Base-by-base conservation (phyloP, 2,797 vertebrate genomes). In the Melanotaenia maccullochi region DNA sequence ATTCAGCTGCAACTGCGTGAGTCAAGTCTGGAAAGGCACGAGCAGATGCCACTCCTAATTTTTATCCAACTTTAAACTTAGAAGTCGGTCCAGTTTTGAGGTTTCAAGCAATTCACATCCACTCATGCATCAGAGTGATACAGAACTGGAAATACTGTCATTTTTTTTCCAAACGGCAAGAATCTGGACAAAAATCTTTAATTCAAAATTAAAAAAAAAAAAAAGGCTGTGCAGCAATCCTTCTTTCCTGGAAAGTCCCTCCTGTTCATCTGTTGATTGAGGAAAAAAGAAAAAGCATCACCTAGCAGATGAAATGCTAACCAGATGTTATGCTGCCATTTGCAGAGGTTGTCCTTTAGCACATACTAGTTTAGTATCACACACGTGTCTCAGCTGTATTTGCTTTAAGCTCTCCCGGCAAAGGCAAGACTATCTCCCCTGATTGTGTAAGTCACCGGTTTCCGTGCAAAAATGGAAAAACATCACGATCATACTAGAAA, bases 321-420 rank as follows among this genome's bases (percentile, higher is more conserved):
- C 89, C 92, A 93, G 90, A 94, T 93, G 92, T 93, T 90, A 68
- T 78, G 76, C 82, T 56, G 84, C 82, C 76, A 78, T 75, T 78
- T 81, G 81, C 75, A 65, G 71, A 78, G 38, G 66, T 79, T 79
- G 82, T 92, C 81, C 77, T 86, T 86, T 89, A 82, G 60, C 79
- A 82, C 74, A 16, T 54, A 84, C 82, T 77, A 71, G 57, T 75
- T 87, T 65, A 35, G 65, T 81, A 83, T 82, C 78, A 7, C 68
- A 36, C 69, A 69, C 52, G 42, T 65, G 73, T 64, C 69, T 83
- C 77, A 22, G 71, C 66, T 87, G 59, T 79, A 70, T 84, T 89
- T 85, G 71, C 83, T 83, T 87, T 81, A 78, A 68, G 66, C 79
- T 73, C 68, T 73, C 71, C 32, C 62, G 0, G 63, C 20, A 24